These are phyloP conservation scores for Mormyrus hasselquistii DNA, from an alignment of 2,797 vertebrate species.

Conservation along the genomic window DNA sequence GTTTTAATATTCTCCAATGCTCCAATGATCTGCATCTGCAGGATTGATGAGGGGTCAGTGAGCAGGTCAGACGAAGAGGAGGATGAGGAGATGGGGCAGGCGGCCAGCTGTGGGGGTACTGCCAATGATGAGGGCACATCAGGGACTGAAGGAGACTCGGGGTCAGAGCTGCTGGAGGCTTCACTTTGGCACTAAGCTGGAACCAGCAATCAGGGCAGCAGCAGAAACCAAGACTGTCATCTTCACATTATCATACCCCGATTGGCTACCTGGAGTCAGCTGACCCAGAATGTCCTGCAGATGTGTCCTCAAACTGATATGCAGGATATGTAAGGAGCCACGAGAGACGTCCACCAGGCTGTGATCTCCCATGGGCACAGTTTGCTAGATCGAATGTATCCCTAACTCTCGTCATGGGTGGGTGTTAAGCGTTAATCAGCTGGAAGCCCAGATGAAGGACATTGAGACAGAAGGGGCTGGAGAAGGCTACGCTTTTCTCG, in stretches of 20 bases:
- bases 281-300: neutral
- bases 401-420: neutral
- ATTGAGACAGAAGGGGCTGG: neutral
- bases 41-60: conserved; percentile 48
- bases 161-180: conserved; percentile 13
- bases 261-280: conserved; percentile 12
- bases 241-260: conserved; percentile 57
- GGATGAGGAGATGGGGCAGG: conserved; percentile 30
- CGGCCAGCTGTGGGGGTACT: conserved; percentile 21
- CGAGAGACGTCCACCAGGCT: neutral
- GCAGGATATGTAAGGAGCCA: neutral
- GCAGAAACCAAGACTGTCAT: conserved; percentile 53
- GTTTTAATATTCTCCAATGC: neutral
- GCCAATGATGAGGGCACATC: conserved; percentile 29
- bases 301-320: neutral
- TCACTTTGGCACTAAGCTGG: neutral
- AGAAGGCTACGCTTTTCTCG: neutral
- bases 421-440: neutral
- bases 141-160: conserved; percentile 34
- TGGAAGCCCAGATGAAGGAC: neutral
- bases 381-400: neutral
- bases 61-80: conserved; percentile 32
- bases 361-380: neutral
- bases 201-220: conserved; percentile 39
- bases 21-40: conserved; percentile 23